Base-by-base conservation (phyloP, 2,888 invertebrate genomes). In the Agriopis leucophaearia region DNA sequence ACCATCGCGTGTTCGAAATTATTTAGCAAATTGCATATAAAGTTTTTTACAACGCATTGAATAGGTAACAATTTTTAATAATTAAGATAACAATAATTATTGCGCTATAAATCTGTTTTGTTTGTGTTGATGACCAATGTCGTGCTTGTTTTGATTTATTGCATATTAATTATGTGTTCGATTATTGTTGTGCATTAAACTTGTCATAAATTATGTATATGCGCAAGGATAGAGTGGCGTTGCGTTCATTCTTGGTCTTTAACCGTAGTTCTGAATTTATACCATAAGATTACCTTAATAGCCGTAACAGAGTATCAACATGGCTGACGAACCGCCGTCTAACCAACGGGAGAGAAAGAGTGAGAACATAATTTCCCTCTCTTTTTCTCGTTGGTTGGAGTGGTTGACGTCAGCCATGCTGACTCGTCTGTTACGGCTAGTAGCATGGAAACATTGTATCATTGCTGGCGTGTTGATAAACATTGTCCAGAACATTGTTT, bases 71-170 rank as follows among this genome's bases (percentile, higher is more conserved):
- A n/a, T n/a, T 38, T 38, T 13, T 27, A 54, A 15, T 15, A 15
- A 48, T 48, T 18, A 9, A 48, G 48, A 48, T 48, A 18, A 48
- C 27, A 35, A 27, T 27, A 27, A 27, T 27, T 54, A n/a, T 8
- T 38, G 2, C 38, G 38, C 8, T 7, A 38, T 38, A 36, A 52
- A 15, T 52, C n/a, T 54, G 38, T 54, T 54, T 38, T 54, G 38
- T 51, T 35, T 16, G 4, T 54, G 38, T 15, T 38, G 38, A 54
- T 38, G 2, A 36, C 36, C 51, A 51, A 36, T 36, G 15, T 54
- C 38, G 16, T 54, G 52, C 38, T 54, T 54, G 52, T 38, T 54
- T 38, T 15, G 38, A 15, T 15, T 54, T 54, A 38, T 16, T 15
- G 15, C 10, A 38, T 38, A 38, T 40, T 38, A 38, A 52, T 38